Percentiles rank a stretch among this genome's conserved stretches.
Evolutionary conservation across 1,140 invertebrate species (phyloP).

Genomic region (Heliconius hewitsoni): DNA sequence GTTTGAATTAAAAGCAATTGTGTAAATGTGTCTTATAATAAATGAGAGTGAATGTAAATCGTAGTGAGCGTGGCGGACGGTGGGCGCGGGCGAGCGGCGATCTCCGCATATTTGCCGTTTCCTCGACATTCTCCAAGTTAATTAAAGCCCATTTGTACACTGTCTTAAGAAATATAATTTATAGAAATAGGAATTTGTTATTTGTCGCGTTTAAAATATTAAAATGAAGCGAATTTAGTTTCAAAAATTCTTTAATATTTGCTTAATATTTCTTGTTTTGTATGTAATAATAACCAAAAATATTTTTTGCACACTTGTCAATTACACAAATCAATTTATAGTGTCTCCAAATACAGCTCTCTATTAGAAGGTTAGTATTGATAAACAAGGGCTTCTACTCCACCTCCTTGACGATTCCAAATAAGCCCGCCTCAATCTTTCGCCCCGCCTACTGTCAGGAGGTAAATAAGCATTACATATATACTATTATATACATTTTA

Average conservation of each 20-base stretch:
- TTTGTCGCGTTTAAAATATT: slow-evolving; percentile 59
- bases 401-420: slow-evolving; percentile 76
- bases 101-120: slow-evolving; percentile 71
- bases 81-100: slow-evolving; percentile 46
- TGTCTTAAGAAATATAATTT: slow-evolving; percentile 74
- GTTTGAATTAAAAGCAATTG: slow-evolving; percentile 31
- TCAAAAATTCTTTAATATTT: neutral
- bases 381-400: slow-evolving; percentile 69
- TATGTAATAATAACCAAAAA: neutral
- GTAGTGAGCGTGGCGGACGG: slow-evolving; percentile 48
- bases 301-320: neutral
- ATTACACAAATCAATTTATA: neutral
- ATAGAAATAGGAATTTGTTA: slow-evolving; percentile 63
- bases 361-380: slow-evolving; percentile 46
- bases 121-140: slow-evolving; percentile 72
- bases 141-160: slow-evolving; percentile 77
- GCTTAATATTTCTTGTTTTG: neutral
- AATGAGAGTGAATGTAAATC: slow-evolving; percentile 71
- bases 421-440: slow-evolving; percentile 75
- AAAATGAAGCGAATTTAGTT: slow-evolving; percentile 13
- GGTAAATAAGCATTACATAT: slow-evolving; percentile 69
- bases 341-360: neutral
- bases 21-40: slow-evolving; percentile 48
- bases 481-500: slow-evolving; percentile 50
- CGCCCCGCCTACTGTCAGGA: slow-evolving; percentile 70